Evolutionary conservation across 2,888 invertebrate genomes (phyloP), one percentile per base, ranked within the genome.

Genomic region (Prosapia bicincta): DNA sequence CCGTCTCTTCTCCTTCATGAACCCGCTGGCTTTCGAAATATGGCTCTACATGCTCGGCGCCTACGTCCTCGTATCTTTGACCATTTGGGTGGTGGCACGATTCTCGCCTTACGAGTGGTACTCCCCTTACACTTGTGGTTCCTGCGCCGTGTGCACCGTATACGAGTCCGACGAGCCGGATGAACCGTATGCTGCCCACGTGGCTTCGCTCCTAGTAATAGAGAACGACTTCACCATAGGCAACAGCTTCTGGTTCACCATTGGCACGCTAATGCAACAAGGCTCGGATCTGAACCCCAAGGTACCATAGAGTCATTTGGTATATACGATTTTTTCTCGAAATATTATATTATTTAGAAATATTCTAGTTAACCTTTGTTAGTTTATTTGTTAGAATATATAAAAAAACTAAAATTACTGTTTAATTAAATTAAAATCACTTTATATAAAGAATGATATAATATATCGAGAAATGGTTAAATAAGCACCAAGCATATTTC

Each of bases 191-290:
- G 67, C 68, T 10, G 67, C 77, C 24, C 30, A 74, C 13, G 32
- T 79, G 20, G 71, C 79, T 26, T 79, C 80, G 23, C 72, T 78
- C 20, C 76, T 78, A 26, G 79, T 79, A 15, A 76, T 79, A 7
- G 79, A 92, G 83, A 95, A 95, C 85, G 93, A 94, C 83, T 96
- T 96, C 84, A 91, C 92, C 25, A 85, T 95, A 79, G 88, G 92
- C 28, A 95, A 95, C 85, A 92, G 92, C 82, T 92, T 95, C 84
- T 95, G 95, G 95, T 95, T 95, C 84, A 92, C 93, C 30, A 92
- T 94, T 75, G 94, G 94, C 20, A 94, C 94, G 0, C 87, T 96
- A 71, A 93, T 96, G 91, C 94, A 94, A 82, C 94, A 95, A 84
- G 93, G 93, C 80, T 92, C 92, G 68, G 92, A 92, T 82, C 86